Evolutionary conservation across 2,797 vertebrate species (phyloP).

Genomic region (Neosalanx taihuensis): DNA sequence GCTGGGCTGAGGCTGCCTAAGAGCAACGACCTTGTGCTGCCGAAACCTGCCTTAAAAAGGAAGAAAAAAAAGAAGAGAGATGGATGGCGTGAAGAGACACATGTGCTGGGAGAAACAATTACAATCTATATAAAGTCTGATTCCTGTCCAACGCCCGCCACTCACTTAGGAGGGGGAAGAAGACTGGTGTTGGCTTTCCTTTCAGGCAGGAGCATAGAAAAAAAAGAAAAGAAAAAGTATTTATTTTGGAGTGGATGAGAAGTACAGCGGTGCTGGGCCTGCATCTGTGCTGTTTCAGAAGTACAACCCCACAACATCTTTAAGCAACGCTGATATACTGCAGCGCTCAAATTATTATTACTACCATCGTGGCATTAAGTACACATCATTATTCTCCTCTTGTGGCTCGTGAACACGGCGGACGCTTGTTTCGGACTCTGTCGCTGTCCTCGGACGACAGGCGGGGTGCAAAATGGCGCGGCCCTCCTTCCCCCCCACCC

Average conservation of each 20-base stretch:
- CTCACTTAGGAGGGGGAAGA: constrained; percentile 59
- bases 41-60: constrained; percentile 65
- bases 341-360: no score
- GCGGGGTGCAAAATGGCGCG: not conserved
- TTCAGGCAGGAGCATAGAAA: constrained; percentile 38
- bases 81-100: constrained; percentile 65
- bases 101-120: constrained; percentile 74
- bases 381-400: not conserved
- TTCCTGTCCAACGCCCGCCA: constrained; percentile 64
- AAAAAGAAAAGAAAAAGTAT: constrained; percentile 38
- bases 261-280: constrained; percentile 35
- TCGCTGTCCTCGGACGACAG: no score
- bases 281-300: not conserved
- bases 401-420: not conserved
- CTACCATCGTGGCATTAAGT: no score
- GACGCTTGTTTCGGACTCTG: no score
- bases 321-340: not conserved
- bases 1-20: constrained; percentile 68
- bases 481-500: constrained; percentile 32
- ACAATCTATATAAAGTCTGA: constrained; percentile 76
- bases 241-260: constrained; percentile 55
- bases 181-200: constrained; percentile 64
- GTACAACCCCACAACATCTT: not conserved
- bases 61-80: constrained; percentile 58
- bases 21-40: constrained; percentile 75